These are phyloP conservation scores for Adineta ricciae DNA, from an alignment of 2,888 invertebrate species.

Conservation along the genomic window DNA sequence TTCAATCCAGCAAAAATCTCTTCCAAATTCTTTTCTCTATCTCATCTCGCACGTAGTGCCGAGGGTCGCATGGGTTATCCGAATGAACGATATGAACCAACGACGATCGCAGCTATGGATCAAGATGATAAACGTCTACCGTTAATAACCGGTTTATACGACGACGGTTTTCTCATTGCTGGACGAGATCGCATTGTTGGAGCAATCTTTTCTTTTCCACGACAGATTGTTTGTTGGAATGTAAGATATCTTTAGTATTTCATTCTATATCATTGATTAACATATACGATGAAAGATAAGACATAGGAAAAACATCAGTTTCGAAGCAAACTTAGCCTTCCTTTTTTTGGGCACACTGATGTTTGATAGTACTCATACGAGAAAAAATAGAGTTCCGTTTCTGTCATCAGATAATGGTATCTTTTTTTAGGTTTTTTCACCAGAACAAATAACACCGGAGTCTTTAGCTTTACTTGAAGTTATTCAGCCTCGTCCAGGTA, in stretches of 20 bases:
- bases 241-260: neutral
- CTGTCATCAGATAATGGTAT: too few species aligned
- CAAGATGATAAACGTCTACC: neutral
- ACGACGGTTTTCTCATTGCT: neutral
- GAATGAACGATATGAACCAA: neutral
- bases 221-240: constrained; percentile 19
- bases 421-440: neutral
- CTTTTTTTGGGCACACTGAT: too few species aligned
- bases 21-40: neutral
- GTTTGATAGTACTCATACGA: too few species aligned
- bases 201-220: neutral
- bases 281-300: too few species aligned
- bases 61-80: constrained; percentile 10
- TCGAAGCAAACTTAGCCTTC: too few species aligned
- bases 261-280: too few species aligned
- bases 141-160: constrained; percentile 18
- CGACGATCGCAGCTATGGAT: neutral
- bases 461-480: neutral
- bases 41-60: neutral
- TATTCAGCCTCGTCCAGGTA: neutral
- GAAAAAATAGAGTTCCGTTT: too few species aligned
- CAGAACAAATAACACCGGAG: neutral
- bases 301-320: too few species aligned
- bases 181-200: neutral
- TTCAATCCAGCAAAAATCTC: neutral